Base-by-base conservation (phyloP, 1,140 invertebrate species). In the Thrips palmi region DNA sequence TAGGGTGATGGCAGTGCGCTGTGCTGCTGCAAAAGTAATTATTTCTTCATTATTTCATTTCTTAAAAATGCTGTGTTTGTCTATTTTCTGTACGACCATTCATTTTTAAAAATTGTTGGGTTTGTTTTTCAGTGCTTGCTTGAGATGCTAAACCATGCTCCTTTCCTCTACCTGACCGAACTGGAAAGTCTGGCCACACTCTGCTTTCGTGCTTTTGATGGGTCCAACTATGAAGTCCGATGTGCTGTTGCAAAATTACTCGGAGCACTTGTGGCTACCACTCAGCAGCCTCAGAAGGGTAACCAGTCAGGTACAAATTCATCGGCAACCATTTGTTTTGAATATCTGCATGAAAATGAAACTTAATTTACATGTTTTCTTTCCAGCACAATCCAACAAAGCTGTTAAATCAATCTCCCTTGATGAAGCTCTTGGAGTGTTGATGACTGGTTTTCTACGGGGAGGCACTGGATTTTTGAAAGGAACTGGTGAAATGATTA, bases 401-500 rank as follows among this genome's bases (percentile, higher is more conserved):
- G 51, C 48, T 19, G 44, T 44, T 7, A 72, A 74, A 49, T 51
- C 67, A 37, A 69, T 79, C n/a, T 83, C 85, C 0, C 55, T 96
- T 18, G 91, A 97, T 41, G 93, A 97, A 57, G 83, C 86, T 0
- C 59, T 97, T 28, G 79, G 77, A 47, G 71, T 97, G 41, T 60
- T 98, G 44, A 84, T 91, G 68, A 77, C 84, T n/a, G 92, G 91
- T 24, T 97, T 97, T 63, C 55, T 97, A 2, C 65, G 86, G 46
- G 93, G 92, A 1, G 91, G 91, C 14, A 83, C 82, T 14, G 88
- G 92, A 10, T 96, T 97, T 57, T 60, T 97, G 3, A 97, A 96
- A 59, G 85, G 85, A 11, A 83, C 83, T 32, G 82, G 82, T 4
- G 91, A 96, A 60, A 94, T 94, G 50, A 94, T 94, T 43, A 96